Evolutionary conservation across 2,113 vertebrate genomes (phyloP).

Genomic region (Phoxinus phoxinus): DNA sequence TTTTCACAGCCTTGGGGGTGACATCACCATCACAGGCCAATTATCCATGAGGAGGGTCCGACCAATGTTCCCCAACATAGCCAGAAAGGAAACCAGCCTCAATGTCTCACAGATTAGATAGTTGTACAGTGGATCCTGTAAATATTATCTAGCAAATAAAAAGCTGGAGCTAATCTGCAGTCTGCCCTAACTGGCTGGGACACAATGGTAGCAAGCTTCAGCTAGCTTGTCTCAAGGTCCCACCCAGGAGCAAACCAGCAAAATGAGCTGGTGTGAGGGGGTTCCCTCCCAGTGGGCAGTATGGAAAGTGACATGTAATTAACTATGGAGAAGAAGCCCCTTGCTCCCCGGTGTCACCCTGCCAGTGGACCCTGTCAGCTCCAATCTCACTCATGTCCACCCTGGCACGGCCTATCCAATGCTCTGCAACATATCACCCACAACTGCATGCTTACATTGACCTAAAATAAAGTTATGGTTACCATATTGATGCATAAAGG

Average conservation of each 20-base stretch:
- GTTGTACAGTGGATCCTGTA: neutral
- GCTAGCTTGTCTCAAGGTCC: slow-evolving; percentile 23
- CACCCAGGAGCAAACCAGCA: slow-evolving; percentile 31
- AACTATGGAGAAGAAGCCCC: slow-evolving; percentile 54
- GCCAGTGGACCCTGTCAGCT: slow-evolving; percentile 65
- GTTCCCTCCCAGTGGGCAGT: slow-evolving; percentile 52
- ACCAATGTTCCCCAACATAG: slow-evolving; percentile 38
- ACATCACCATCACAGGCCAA: slow-evolving; percentile 62
- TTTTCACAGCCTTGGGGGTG: slow-evolving; percentile 58
- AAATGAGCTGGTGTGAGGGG: slow-evolving; percentile 43
- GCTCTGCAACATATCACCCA: neutral
- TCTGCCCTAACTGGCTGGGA: neutral
- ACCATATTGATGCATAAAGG: neutral
- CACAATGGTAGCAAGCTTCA: slow-evolving; percentile 46
- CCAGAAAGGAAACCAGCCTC: slow-evolving; percentile 44
- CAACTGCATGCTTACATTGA: neutral
- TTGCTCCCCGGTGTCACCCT: slow-evolving; percentile 54
- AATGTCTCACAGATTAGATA: slow-evolving; percentile 35
- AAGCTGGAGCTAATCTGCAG: neutral
- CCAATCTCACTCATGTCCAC: slow-evolving; percentile 68
- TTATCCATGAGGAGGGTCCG: slow-evolving; percentile 59
- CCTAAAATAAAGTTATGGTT: neutral
- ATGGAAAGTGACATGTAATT: slow-evolving; percentile 67
- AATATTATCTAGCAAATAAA: neutral
- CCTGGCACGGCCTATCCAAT: slow-evolving; percentile 54